Evolutionary conservation across 2,888 invertebrate species (phyloP), one percentile per base, ranked within the genome.

Genomic region (Mallateleia sp.): DNA sequence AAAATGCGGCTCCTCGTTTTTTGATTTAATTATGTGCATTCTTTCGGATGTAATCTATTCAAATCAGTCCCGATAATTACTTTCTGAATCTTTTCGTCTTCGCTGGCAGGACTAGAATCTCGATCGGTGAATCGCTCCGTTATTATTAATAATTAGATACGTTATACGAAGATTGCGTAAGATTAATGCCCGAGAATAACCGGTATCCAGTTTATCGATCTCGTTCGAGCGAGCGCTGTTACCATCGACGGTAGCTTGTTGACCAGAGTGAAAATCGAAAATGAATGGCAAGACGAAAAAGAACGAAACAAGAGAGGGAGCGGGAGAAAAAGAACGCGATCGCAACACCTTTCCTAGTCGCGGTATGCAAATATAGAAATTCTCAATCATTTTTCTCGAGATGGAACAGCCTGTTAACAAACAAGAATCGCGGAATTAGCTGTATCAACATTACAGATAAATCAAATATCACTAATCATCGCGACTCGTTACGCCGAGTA

Each of bases 101-200:
- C 58, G 75, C 71, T 54, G 75, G 52, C 50, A 60, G 45, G 85
- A 67, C 82, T 89, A 89, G 90, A 92, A 91, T 91, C 89, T 89
- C 81, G 90, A 92, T 91, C 91, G 91, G 88, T 89, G 92, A 92
- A 91, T 92, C 90, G 91, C 89, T 80, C 89, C 90, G 90, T 90
- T 92, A 91, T 91, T 92, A 93, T 93, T 92, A 92, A 93, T 92
- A 93, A 92, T 89, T 88, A 89, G 90, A 90, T 91, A 90, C 78
- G 89, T 88, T 89, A 89, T 89, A 89, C 90, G 90, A 88, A 90
- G 91, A 91, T 93, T 93, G 92, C 92, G 91, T 91, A 92, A 93
- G 93, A 93, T 93, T 92, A 92, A 93, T 93, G 92, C 89, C 88
- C 87, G 86, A 75, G 83, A 85, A 87, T 89, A 92, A 91, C 91